phyloP scores from a whole-genome alignment of 2,888 invertebrate genomes.

The Linyphia triangularis region DNA sequence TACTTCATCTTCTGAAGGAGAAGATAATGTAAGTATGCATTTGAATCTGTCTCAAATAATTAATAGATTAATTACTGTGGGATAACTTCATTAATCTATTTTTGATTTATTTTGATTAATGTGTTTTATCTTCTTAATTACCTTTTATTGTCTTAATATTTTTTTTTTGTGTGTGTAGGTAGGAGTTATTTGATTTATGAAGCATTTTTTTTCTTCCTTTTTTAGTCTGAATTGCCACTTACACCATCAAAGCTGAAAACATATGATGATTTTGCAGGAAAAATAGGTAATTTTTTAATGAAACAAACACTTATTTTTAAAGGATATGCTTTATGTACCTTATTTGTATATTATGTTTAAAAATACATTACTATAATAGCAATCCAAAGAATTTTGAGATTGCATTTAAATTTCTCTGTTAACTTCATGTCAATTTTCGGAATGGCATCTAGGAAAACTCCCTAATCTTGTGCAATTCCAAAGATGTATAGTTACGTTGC shows the following conservation, averaged over 20 bases:
- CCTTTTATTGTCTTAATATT: neutral
- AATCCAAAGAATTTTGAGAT: neutral
- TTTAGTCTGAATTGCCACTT: conserved; percentile 44
- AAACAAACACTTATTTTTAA: neutral
- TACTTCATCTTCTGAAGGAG: conserved; percentile 90
- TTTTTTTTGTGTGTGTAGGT: neutral
- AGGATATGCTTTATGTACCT: no score
- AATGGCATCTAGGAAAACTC: neutral
- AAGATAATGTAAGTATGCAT: conserved; percentile 87
- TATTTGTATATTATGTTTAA: no score
- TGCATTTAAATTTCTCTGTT: neutral
- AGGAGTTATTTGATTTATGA: neutral
- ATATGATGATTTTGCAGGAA: conserved; percentile 58
- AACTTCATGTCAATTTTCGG: neutral
- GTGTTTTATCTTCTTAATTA: neutral
- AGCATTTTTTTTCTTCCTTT: neutral
- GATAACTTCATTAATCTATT: no score
- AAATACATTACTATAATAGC: neutral
- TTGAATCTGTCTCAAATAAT: neutral
- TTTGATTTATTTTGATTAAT: no score
- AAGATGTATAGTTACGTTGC: neutral
- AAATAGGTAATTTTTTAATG: conserved; percentile 54
- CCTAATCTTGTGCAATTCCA: neutral
- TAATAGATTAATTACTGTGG: neutral
- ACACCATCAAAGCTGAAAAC: conserved; percentile 47